A percentile compares a stretch with the other conserved stretches of the same genome.
Conservation (phyloP, 2,888 invertebrate species). For the Stenodema calcarata region DNA sequence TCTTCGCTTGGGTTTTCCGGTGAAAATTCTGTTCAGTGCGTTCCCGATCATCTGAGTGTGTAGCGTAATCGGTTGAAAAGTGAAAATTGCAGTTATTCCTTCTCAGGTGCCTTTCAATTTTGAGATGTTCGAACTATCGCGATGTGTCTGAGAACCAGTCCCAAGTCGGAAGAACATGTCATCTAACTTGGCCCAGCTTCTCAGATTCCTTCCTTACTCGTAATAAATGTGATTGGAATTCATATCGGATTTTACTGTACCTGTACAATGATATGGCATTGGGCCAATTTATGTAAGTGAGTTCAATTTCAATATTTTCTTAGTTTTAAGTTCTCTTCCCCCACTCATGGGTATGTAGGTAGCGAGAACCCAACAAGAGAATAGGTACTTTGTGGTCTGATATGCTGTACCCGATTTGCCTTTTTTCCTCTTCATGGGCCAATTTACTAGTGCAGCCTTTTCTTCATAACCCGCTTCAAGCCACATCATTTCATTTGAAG, state of each 20-base stretch:
- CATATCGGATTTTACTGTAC: conserved; percentile 36
- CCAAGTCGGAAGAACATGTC: conserved; percentile 56
- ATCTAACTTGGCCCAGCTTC: conserved; percentile 52
- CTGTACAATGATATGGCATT: conserved; percentile 51
- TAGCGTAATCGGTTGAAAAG: not conserved
- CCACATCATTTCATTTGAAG: not conserved
- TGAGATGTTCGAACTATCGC: not conserved
- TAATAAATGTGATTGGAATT: conserved; percentile 51
- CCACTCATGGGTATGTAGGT: not conserved
- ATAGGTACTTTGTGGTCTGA: not conserved
- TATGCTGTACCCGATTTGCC: not conserved
- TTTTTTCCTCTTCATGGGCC: not conserved
- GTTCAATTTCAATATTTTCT: not conserved
- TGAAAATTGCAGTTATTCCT: not conserved
- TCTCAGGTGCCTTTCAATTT: not conserved
- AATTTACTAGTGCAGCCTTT: not conserved
- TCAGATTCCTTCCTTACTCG: not conserved
- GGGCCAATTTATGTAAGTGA: conserved; percentile 53
- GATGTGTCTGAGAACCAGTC: conserved; percentile 50
- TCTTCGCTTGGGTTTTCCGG: conserved; percentile 1
- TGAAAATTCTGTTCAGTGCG: not conserved
- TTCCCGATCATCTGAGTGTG: not conserved
- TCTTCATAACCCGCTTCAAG: not conserved
- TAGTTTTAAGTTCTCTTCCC: not conserved
- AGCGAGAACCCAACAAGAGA: not conserved